phyloP scores from a whole-genome alignment of 1,140 invertebrate species.

The Aphaenogaster ashmeadi region DNA sequence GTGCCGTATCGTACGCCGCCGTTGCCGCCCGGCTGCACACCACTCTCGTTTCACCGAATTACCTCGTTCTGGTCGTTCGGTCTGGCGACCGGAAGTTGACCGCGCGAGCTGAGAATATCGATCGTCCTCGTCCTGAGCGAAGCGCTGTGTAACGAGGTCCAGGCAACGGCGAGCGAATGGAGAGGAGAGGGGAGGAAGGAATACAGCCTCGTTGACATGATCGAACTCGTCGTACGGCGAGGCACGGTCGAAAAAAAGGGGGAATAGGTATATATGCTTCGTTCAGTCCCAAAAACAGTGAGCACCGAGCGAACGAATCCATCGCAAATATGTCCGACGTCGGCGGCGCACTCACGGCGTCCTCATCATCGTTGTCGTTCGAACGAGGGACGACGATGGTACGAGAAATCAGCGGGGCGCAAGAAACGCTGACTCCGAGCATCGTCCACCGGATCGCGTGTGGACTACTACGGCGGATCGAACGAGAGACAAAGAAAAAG shows the following conservation, averaged over 20 bases:
- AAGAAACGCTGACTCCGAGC: constrained; percentile 74
- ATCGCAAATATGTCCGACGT: constrained; percentile 39
- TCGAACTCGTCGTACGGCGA: not conserved
- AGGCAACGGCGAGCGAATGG: constrained; percentile 21
- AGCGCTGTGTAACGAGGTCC: constrained; percentile 36
- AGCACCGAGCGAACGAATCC: constrained; percentile 62
- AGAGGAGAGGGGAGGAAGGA: constrained; percentile 3
- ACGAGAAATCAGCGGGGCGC: constrained; percentile 71
- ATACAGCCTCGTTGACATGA: constrained; percentile 56
- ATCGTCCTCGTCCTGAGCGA: constrained; percentile 13
- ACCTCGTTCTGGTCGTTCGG: constrained; percentile 64
- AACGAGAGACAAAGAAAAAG: constrained; percentile 3
- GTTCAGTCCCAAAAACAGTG: constrained; percentile 45
- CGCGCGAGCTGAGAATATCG: constrained; percentile 60
- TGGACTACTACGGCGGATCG: not conserved
- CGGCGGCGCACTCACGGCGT: constrained; percentile 18
- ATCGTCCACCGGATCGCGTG: constrained; percentile 59
- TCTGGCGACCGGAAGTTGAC: constrained; percentile 52
- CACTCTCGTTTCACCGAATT: constrained; percentile 63
- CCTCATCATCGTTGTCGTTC: constrained; percentile 46
- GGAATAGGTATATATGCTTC: not conserved
- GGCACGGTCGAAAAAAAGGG: not conserved
- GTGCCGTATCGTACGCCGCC: constrained; percentile 12
- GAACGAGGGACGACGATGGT: constrained; percentile 67
- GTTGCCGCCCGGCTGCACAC: constrained; percentile 29